Percentiles rank a stretch among this genome's conserved stretches.
These are phyloP conservation scores for Tanytarsus gracilentus DNA, from an alignment of 2,888 invertebrate species.

Conservation along the genomic window DNA sequence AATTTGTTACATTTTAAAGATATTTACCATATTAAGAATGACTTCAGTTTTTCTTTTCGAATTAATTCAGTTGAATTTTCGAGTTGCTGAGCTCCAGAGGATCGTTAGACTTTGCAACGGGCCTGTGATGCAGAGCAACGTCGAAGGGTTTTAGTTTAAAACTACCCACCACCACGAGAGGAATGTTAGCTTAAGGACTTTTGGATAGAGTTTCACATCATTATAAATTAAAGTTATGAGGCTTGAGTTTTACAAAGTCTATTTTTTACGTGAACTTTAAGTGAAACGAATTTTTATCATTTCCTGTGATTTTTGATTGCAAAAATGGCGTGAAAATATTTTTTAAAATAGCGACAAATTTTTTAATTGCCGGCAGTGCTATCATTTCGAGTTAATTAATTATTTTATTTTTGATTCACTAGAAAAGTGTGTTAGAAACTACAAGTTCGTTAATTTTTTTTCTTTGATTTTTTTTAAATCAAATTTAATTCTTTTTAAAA, in stretches of 20 bases:
- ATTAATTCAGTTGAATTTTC: not conserved
- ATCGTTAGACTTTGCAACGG: not conserved
- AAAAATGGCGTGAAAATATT: not conserved
- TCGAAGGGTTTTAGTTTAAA: not conserved
- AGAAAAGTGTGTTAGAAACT: not conserved
- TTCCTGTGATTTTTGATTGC: not conserved
- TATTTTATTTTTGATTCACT: not conserved
- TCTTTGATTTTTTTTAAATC: too few species aligned
- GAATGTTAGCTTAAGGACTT: not conserved
- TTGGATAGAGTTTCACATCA: not conserved
- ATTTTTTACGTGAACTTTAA: not conserved
- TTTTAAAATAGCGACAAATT: not conserved
- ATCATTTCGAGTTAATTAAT: not conserved
- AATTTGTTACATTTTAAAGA: not conserved
- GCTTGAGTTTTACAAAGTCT: not conserved
- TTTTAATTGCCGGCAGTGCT: conserved; percentile 8
- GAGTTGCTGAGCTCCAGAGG: conserved; percentile 7
- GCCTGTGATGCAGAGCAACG: conserved; percentile 10
- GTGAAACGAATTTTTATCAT: not conserved
- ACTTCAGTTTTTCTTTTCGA: not conserved
- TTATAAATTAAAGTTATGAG: not conserved
- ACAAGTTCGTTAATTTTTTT: too few species aligned
- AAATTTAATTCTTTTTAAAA: too few species aligned
- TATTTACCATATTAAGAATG: not conserved
- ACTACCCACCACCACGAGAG: conserved; percentile 1